Conservation (phyloP, 2,113 vertebrate genomes). For the Rhadina sibilatrix region DNA sequence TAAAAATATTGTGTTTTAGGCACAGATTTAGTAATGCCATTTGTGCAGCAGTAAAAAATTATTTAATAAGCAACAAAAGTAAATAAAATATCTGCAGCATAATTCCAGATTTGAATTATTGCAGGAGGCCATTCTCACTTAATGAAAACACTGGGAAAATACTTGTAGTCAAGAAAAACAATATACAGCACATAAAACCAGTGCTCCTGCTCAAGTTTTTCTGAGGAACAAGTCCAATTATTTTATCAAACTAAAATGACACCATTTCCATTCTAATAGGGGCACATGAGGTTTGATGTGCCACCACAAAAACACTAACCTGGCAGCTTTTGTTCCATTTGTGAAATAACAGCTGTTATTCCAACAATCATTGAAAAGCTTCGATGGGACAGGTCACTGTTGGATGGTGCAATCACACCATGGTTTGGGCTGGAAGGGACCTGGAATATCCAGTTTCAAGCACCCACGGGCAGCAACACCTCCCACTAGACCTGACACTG, state of each 20-base stretch:
- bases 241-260: background rate
- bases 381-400: fast-evolving
- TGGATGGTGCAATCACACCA: background rate
- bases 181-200: background rate
- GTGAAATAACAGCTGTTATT: background rate
- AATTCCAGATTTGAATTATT: background rate
- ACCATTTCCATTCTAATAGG: background rate
- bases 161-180: background rate
- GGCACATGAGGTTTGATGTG: background rate
- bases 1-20: background rate
- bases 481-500: background rate
- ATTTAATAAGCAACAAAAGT: background rate
- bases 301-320: background rate
- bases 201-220: background rate
- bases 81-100: background rate
- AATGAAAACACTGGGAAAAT: background rate
- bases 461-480: fast-evolving
- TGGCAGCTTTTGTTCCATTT: background rate
- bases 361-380: background rate
- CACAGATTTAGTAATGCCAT: background rate
- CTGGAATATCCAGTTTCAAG: fast-evolving
- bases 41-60: background rate
- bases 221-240: background rate
- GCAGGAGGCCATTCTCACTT: background rate
- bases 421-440: background rate